phyloP scores from a whole-genome alignment of 2,888 invertebrate genomes.

The Smittia sp. region DNA sequence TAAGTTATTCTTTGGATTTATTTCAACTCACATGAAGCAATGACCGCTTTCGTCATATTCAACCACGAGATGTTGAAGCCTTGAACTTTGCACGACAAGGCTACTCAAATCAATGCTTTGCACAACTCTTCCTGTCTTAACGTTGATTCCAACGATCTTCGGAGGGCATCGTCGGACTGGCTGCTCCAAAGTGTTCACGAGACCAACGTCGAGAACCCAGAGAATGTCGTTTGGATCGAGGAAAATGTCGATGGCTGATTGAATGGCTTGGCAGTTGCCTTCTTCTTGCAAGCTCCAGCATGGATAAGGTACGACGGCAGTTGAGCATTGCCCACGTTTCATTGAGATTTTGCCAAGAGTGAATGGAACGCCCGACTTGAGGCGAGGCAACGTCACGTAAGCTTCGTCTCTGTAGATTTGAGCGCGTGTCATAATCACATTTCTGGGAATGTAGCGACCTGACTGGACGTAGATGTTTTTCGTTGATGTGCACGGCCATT shows the following conservation, averaged over 20 bases:
- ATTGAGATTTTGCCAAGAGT: slow-evolving; percentile 60
- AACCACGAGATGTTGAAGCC: slow-evolving; percentile 60
- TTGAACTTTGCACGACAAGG: slow-evolving; percentile 56
- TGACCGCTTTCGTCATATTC: slow-evolving; percentile 58
- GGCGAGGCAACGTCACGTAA: slow-evolving; percentile 61
- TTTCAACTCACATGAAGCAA: slow-evolving; percentile 52
- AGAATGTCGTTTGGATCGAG: slow-evolving; percentile 60
- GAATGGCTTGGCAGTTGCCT: slow-evolving; percentile 65
- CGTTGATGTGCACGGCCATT: slow-evolving; percentile 61
- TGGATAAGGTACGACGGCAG: slow-evolving; percentile 62
- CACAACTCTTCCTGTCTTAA: slow-evolving; percentile 59
- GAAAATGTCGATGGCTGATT: slow-evolving; percentile 67
- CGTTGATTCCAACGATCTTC: slow-evolving; percentile 61
- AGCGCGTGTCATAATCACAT: slow-evolving; percentile 62
- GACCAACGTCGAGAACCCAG: slow-evolving; percentile 62
- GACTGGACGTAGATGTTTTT: slow-evolving; percentile 59
- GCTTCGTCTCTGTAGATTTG: slow-evolving; percentile 60
- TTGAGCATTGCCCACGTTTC: slow-evolving; percentile 55
- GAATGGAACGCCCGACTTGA: slow-evolving; percentile 61
- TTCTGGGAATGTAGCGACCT: slow-evolving; percentile 59
- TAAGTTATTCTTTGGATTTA: not conserved
- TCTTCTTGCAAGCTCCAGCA: slow-evolving; percentile 70
- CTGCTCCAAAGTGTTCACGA: slow-evolving; percentile 60
- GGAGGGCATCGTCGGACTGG: slow-evolving; percentile 60
- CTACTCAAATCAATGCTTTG: slow-evolving; percentile 59